These are phyloP conservation scores for Meteorus colon DNA, from an alignment of 2,888 invertebrate species.

Conservation along the genomic window DNA sequence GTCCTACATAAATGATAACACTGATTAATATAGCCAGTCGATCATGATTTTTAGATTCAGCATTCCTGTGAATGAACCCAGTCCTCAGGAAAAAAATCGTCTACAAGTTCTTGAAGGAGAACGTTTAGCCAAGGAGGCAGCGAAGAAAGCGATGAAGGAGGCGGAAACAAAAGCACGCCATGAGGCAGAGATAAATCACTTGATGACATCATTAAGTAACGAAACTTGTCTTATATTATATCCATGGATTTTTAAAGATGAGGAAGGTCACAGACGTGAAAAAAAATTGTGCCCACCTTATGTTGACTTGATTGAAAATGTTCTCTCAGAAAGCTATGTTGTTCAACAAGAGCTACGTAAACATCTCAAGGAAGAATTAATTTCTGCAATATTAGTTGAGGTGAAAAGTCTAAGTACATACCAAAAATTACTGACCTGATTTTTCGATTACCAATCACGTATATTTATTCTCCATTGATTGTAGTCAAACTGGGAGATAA, in stretches of 20 bases:
- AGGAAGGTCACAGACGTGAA: constrained; percentile 68
- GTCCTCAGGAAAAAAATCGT: constrained; percentile 74
- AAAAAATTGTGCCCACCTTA: constrained; percentile 67
- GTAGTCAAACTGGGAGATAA: constrained; percentile 62
- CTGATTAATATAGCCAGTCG: not conserved
- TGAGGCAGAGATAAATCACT: constrained; percentile 67
- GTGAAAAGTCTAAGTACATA: constrained; percentile 48
- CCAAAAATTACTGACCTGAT: constrained; percentile 29
- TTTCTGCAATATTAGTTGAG: constrained; percentile 62
- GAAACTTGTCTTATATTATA: constrained; percentile 67
- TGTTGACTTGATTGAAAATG: constrained; percentile 64
- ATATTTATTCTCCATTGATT: not conserved
- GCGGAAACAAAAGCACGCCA: constrained; percentile 64
- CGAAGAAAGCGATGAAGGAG: constrained; percentile 64
- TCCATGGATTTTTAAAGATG: constrained; percentile 70
- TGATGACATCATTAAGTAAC: constrained; percentile 57
- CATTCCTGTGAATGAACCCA: constrained; percentile 69
- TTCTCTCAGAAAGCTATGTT: constrained; percentile 61
- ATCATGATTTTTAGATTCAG: constrained; percentile 58
- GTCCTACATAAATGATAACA: not conserved
- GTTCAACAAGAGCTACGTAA: constrained; percentile 66
- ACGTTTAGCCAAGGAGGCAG: constrained; percentile 64
- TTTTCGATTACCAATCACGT: not conserved
- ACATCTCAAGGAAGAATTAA: constrained; percentile 60
- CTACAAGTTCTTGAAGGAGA: constrained; percentile 62